These are phyloP conservation scores for Porites cylindrica DNA, from an alignment of 92 coral and sea anemone species.

Conservation along the genomic window DNA sequence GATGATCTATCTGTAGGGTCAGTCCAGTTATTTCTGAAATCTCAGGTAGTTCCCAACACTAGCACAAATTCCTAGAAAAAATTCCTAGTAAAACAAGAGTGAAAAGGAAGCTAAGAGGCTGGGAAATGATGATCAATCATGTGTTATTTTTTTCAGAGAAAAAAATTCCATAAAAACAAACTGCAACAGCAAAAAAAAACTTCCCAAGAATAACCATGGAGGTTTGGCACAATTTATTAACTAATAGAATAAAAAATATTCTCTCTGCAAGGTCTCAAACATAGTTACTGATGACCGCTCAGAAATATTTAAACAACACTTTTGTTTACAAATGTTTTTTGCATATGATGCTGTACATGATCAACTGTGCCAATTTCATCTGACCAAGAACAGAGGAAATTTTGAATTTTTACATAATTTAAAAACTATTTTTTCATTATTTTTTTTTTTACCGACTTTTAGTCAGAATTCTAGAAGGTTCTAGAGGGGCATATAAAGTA, in stretches of 20 bases:
- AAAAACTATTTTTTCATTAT: not conserved
- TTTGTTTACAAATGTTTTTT: not conserved
- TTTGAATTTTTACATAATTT: not conserved
- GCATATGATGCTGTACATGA: not conserved
- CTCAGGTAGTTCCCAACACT: too few species aligned
- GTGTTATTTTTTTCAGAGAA: not conserved
- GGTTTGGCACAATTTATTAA: too few species aligned
- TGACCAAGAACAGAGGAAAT: not conserved
- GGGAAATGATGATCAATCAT: not conserved
- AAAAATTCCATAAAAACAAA: not conserved
- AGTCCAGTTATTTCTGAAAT: too few species aligned
- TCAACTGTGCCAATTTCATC: not conserved
- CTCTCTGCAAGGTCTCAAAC: too few species aligned
- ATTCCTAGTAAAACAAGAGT: not conserved
- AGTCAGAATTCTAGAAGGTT: too few species aligned
- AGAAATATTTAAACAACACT: slow-evolving; percentile 22
- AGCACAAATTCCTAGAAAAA: too few species aligned
- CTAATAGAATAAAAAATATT: too few species aligned
- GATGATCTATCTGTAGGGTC: too few species aligned
- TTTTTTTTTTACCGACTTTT: not conserved
- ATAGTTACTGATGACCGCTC: not conserved
- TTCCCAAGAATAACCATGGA: too few species aligned
- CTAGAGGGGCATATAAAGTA: too few species aligned
- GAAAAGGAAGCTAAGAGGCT: not conserved
- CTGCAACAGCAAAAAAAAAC: too few species aligned